Evolutionary conservation across 2,888 invertebrate genomes (phyloP), one percentile per base, ranked within the genome.

Genomic region (Tipula unca): DNA sequence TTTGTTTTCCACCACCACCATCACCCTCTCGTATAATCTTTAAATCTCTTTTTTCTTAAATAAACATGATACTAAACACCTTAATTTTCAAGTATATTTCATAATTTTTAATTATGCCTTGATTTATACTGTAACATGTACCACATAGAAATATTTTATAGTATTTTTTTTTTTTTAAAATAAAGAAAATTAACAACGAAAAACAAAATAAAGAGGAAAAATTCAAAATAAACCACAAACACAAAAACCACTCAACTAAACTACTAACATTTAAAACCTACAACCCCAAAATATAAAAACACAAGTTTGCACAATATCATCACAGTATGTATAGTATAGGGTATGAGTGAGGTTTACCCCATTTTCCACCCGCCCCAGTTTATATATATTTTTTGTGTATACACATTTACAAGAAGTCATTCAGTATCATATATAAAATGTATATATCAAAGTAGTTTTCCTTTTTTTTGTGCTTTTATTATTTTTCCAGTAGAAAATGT

Each of bases 231-330:
- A 32, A 83, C 83, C 83, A 35, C 83, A 83, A 83, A 83, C 83
- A 83, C 83, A 83, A 83, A 83, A 83, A 83, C 83, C 83, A 83
- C 83, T 83, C 83, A 83, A 83, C 83, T 83, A 83, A 83, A 29
- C 83, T 83, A 29, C 83, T 83, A 69, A 69, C 69, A 69, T 69
- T 69, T 69, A 69, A 69, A 69, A 69, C 69, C 69, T 69, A 69
- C 69, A 69, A 69, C 69, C 69, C 69, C 69, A 69, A 69, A 69
- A 69, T 69, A 69, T 69, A 69, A 69, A 69, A 69, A 69, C 69
- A 69, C 69, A 69, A 69, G 25, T 69, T 69, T 69, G 69, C 69
- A 69, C 69, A 69, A 69, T 69, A 69, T 69, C 20, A 69, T 69
- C 69, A 69, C 69, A 69, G 69, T 69, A 69, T 48, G 8, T 17